Evolutionary conservation across 1,140 invertebrate species (phyloP).

Genomic region (Bicyclus anynana): DNA sequence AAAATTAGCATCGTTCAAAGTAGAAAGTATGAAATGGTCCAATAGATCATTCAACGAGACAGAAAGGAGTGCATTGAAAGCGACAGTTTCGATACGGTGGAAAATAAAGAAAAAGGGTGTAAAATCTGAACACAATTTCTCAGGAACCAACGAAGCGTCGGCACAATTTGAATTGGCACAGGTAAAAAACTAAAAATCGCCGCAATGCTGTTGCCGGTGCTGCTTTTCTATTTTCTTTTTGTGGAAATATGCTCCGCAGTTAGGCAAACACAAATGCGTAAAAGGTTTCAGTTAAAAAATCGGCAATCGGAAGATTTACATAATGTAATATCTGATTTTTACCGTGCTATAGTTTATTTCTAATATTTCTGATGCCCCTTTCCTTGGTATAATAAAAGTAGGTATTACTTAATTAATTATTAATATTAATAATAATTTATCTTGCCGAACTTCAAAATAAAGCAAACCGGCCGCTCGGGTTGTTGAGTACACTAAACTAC

Average conservation of each 20-base stretch:
- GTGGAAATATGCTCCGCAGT: not conserved
- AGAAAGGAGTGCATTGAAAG: not conserved
- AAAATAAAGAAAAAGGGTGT: not conserved
- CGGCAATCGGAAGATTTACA: too few relatives aligned
- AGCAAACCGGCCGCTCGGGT: too few relatives aligned
- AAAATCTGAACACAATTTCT: conserved; percentile 2
- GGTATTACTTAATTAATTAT: too few relatives aligned
- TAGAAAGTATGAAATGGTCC: not conserved
- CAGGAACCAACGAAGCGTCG: not conserved
- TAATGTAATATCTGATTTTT: too few relatives aligned
- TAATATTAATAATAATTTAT: too few relatives aligned
- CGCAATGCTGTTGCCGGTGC: not conserved
- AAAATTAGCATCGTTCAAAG: not conserved
- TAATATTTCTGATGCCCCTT: too few relatives aligned
- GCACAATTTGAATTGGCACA: conserved; percentile 4
- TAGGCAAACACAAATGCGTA: not conserved
- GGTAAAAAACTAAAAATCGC: conserved; percentile 6
- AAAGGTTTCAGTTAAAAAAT: not conserved
- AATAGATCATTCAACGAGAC: not conserved
- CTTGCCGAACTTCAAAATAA: too few relatives aligned
- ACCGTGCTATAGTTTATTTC: too few relatives aligned
- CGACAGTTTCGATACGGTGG: not conserved
- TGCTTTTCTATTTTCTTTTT: not conserved
- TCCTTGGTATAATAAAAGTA: too few relatives aligned
- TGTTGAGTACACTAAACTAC: too few relatives aligned